Evolutionary conservation across 2,888 invertebrate genomes (phyloP), one percentile per base, ranked within the genome.

Genomic region (Cryptocheilus praepositus): DNA sequence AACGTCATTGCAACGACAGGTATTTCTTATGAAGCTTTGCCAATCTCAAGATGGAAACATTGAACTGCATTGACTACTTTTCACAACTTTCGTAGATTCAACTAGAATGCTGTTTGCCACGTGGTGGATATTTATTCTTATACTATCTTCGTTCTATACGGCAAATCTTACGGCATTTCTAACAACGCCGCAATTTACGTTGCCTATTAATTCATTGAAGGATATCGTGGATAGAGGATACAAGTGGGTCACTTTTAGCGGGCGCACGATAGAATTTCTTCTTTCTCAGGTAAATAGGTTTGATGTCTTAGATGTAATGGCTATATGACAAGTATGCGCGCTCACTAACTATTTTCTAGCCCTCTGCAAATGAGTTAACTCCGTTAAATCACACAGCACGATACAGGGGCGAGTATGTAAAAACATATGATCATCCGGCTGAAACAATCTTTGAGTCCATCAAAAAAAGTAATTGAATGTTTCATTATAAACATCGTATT

Each of bases 91-190:
- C 91, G 13, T 86, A 96, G 96, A 96, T 89, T 94, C 96, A 19
- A 94, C 95, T 0, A 91, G 96, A 60, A 90, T 96, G 45, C 90
- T 96, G 8, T 96, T 96, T 88, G 95, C 96, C 11, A 95, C 95
- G 0, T 96, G 96, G 96, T 96, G 96, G 96, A 92, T 97, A 70
- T 96, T 96, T 86, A 95, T 96, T 77, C 95, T 95, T 45, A 92
- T 96, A 59, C 89, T 96, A 55, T 96, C 96, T 0, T 95, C 96
- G 13, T 96, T 96, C 89, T 97, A 97, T 89, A 97, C 96, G 2
- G 96, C 96, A 8, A 96, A 96, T 89, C 90, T 97, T 83, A 96
- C 96, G 0, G 96, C 96, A 15, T 96, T 96, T 85, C 90, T 97
- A 59, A 96, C 96, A 0, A 89, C 96, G 18, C 96, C 96, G 5